These are phyloP conservation scores for Poecilia wingei DNA, from an alignment of 2,797 vertebrate species.

Conservation along the genomic window DNA sequence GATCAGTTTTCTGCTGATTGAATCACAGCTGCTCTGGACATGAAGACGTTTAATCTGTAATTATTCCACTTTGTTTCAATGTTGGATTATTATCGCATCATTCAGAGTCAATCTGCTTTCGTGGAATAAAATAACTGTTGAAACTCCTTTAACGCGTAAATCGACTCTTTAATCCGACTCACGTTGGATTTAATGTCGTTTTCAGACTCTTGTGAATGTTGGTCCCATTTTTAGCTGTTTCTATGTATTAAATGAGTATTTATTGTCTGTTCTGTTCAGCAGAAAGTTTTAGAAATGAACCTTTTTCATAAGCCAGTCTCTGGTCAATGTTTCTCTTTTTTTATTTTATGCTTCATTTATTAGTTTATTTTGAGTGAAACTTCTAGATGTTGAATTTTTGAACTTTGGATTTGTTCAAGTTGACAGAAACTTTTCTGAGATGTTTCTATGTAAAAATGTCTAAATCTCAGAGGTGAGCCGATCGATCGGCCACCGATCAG, in stretches of 20 bases:
- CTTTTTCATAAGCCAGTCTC: too few relatives aligned
- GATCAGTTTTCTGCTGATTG: too few relatives aligned
- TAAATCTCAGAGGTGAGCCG: too few relatives aligned
- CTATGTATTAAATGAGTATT: too few relatives aligned
- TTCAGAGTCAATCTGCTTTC: not conserved
- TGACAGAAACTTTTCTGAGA: not conserved
- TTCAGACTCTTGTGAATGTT: too few relatives aligned
- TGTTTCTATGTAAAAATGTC: too few relatives aligned
- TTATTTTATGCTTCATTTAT: too few relatives aligned
- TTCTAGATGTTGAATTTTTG: not conserved
- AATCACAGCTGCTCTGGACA: too few relatives aligned
- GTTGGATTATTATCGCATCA: not conserved
- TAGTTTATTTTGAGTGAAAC: not conserved
- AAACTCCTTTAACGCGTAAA: not conserved
- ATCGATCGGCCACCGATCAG: too few relatives aligned
- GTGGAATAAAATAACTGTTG: not conserved
- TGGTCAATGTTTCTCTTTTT: too few relatives aligned
- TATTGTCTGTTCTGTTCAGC: not conserved
- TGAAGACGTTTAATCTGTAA: not conserved
- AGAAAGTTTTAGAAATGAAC: not conserved
- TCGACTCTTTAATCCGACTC: not conserved
- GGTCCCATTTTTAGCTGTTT: too few relatives aligned
- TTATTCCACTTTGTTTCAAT: not conserved
- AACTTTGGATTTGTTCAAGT: not conserved
- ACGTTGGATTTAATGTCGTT: too few relatives aligned